phyloP scores from a whole-genome alignment of 2,113 vertebrate genomes.

The Chaenogobius annularis region DNA sequence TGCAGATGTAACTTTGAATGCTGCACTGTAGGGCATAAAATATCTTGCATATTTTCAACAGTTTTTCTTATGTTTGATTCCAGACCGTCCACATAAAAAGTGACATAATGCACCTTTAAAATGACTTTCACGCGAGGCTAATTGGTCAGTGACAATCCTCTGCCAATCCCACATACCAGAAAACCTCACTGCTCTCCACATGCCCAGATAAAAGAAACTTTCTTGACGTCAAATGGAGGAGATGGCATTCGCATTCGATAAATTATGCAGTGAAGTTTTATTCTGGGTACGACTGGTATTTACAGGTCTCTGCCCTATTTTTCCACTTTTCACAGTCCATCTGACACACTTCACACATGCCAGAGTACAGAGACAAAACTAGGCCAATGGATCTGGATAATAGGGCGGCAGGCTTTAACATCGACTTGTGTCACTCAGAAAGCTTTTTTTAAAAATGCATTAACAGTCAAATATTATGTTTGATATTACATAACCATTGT shows the following conservation, averaged over 20 bases:
- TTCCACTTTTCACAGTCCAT: conserved; percentile 51
- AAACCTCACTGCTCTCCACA: not conserved
- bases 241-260: conserved; percentile 52
- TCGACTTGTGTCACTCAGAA: not conserved
- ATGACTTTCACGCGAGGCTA: not conserved
- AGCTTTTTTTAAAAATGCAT: not conserved
- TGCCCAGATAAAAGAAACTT: conserved; percentile 21
- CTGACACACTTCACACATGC: conserved; percentile 13
- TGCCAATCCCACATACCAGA: not conserved
- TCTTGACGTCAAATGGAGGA: conserved; percentile 44
- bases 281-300: conserved; percentile 57
- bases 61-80: no score
- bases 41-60: no score
- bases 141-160: not conserved
- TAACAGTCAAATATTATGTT: not conserved
- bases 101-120: not conserved
- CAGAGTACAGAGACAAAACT: conserved; percentile 10
- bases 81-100: not conserved
- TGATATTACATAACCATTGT: no score
- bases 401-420: not conserved
- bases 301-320: conserved; percentile 57
- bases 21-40: no score
- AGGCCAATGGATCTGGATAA: conserved; percentile 24
- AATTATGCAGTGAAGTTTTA: conserved; percentile 63
- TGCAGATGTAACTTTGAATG: no score